These are phyloP conservation scores for Ibidorhyncha struthersii DNA, from an alignment of 2,113 vertebrate species.

Conservation along the genomic window DNA sequence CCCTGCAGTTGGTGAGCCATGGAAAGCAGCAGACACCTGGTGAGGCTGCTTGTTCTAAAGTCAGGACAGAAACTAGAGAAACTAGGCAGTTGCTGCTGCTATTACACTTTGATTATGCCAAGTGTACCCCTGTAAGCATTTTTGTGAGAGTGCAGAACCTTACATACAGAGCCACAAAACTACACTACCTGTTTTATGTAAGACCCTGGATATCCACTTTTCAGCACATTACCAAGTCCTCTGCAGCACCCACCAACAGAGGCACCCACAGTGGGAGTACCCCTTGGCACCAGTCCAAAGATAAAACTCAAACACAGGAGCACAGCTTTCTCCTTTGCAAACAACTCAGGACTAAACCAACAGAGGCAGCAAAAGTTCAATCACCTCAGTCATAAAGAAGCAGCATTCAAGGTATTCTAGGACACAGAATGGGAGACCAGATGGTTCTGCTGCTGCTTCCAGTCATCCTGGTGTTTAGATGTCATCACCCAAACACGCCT, in stretches of 20 bases:
- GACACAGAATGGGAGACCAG: background rate
- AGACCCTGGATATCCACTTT: background rate
- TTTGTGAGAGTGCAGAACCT: background rate
- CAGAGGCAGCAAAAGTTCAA: background rate
- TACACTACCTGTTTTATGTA: fast-evolving
- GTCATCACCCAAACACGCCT: background rate
- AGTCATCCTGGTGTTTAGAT: background rate
- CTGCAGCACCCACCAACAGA: background rate
- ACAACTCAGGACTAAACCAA: background rate
- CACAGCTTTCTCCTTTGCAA: background rate
- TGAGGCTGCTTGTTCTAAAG: fast-evolving
- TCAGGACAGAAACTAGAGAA: background rate
- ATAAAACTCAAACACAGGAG: background rate
- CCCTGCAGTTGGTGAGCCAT: background rate
- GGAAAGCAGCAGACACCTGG: background rate
- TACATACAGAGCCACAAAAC: background rate
- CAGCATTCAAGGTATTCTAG: background rate
- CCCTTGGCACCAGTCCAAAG: background rate
- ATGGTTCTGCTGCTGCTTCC: background rate
- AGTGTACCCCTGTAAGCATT: background rate
- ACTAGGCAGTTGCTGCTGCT: background rate
- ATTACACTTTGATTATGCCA: background rate
- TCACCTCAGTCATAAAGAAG: background rate
- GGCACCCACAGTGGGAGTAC: background rate
- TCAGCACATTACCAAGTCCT: background rate